These are phyloP conservation scores for Pelodiscus sinensis DNA, from an alignment of 2,113 vertebrate species.

Conservation along the genomic window DNA sequence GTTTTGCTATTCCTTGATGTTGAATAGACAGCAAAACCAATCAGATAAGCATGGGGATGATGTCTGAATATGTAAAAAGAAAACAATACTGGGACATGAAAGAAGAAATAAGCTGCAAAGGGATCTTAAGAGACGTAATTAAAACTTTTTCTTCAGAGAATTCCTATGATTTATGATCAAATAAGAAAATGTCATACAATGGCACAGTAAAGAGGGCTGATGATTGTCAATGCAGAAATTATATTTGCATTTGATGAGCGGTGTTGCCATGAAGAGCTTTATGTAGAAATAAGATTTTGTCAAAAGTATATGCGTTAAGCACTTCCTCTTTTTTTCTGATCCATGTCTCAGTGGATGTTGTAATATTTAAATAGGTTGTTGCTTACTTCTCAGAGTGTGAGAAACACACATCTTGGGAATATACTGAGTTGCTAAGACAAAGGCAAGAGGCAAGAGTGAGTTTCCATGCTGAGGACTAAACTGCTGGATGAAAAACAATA, in stretches of 20 bases:
- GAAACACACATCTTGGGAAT: constrained; percentile 26
- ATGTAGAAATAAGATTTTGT: not conserved
- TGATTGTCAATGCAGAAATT: not conserved
- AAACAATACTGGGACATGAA: not conserved
- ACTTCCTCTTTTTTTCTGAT: constrained; percentile 33
- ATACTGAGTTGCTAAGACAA: constrained; percentile 11
- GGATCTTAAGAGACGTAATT: not conserved
- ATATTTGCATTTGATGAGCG: not conserved
- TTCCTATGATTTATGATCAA: not conserved
- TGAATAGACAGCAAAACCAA: not conserved
- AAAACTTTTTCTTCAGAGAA: not conserved
- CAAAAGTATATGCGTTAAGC: constrained; percentile 28
- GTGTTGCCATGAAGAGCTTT: not conserved
- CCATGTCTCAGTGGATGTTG: constrained; percentile 14
- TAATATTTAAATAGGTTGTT: constrained; percentile 32
- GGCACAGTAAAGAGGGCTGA: not conserved
- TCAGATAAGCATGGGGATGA: not conserved
- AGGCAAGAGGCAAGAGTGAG: constrained; percentile 7
- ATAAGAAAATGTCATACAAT: not conserved
- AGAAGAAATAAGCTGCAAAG: not conserved
- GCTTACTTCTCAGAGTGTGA: constrained; percentile 17
- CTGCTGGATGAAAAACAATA: constrained; percentile 37
- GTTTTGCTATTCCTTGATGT: not conserved
- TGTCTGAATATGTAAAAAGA: not conserved
- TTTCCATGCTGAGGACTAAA: constrained; percentile 29